phyloP scores from a whole-genome alignment of 1,140 invertebrate genomes.

The Lasaia peninsularis region DNA sequence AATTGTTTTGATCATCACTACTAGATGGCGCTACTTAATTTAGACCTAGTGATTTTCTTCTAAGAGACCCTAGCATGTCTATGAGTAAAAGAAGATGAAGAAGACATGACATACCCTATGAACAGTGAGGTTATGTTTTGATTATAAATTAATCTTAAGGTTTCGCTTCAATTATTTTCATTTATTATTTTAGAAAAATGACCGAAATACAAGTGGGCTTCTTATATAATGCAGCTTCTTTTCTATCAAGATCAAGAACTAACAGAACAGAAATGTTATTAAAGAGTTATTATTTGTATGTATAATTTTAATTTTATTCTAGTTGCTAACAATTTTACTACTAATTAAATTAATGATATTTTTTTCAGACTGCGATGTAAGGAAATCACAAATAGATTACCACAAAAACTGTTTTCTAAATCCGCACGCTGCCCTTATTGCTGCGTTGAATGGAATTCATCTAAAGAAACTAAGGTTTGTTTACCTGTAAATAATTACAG shows the following conservation, averaged over 20 bases:
- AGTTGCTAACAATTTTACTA: background rate
- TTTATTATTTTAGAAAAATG: constrained; percentile 27
- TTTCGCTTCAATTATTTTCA: no score
- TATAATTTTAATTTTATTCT: constrained; percentile 11
- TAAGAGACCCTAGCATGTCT: no score
- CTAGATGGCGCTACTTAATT: no score
- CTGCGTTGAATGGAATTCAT: constrained; percentile 48
- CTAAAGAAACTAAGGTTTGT: constrained; percentile 36
- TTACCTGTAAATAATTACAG: no score
- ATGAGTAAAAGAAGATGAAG: no score
- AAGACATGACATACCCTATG: no score
- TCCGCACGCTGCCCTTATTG: constrained; percentile 49
- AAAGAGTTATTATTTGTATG: constrained; percentile 62
- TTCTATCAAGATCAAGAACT: constrained; percentile 23
- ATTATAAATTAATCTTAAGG: no score
- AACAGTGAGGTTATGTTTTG: no score
- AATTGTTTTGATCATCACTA: no score
- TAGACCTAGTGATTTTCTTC: no score
- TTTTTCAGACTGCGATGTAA: constrained; percentile 49
- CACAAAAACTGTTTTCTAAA: constrained; percentile 48
- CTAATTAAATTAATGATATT: constrained; percentile 9
- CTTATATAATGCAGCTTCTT: constrained; percentile 45
- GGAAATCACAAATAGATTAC: constrained; percentile 41
- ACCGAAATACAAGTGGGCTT: constrained; percentile 44
- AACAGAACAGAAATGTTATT: constrained; percentile 34